A percentile compares a stretch with the other conserved stretches of the same genome.
Evolutionary conservation across 2,888 invertebrate species (phyloP).

Genomic region (Rotaria magnacalcarata): DNA sequence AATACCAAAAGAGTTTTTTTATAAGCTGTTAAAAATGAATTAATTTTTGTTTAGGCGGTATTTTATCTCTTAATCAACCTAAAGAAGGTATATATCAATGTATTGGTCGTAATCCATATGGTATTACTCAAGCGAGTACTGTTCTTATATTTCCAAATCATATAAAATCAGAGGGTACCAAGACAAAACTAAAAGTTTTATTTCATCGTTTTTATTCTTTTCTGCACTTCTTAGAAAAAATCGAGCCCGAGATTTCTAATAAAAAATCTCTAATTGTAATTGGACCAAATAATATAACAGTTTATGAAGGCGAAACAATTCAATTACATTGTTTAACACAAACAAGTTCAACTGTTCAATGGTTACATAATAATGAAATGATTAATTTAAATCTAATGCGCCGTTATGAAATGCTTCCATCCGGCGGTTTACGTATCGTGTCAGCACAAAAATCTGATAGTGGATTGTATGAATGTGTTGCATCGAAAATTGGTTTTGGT

Average conservation of each 20-base stretch:
- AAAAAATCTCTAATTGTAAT: constrained; percentile 37
- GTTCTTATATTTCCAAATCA: constrained; percentile 2
- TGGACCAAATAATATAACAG: constrained; percentile 43
- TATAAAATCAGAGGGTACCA: not conserved
- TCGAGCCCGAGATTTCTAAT: not conserved
- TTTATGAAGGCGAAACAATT: constrained; percentile 44
- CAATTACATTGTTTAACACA: constrained; percentile 42
- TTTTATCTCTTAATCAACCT: not conserved
- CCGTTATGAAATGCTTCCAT: constrained; percentile 42
- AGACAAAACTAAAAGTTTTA: not conserved
- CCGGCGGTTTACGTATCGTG: constrained; percentile 44
- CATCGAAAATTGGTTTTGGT: constrained; percentile 71
- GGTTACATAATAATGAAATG: constrained; percentile 45
- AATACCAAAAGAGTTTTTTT: too few relatives aligned
- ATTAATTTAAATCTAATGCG: constrained; percentile 43
- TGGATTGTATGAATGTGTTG: constrained; percentile 83
- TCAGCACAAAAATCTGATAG: constrained; percentile 63
- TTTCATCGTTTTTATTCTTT: too few relatives aligned
- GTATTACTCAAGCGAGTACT: constrained; percentile 47
- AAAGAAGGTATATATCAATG: constrained; percentile 55
- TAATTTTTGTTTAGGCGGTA: not conserved
- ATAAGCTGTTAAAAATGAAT: too few relatives aligned
- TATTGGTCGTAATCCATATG: constrained; percentile 50
- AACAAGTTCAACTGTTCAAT: constrained; percentile 34
- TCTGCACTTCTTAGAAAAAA: not conserved